Evolutionary conservation across 1,140 invertebrate species (phyloP).

Genomic region (Neodiprion lecontei): DNA sequence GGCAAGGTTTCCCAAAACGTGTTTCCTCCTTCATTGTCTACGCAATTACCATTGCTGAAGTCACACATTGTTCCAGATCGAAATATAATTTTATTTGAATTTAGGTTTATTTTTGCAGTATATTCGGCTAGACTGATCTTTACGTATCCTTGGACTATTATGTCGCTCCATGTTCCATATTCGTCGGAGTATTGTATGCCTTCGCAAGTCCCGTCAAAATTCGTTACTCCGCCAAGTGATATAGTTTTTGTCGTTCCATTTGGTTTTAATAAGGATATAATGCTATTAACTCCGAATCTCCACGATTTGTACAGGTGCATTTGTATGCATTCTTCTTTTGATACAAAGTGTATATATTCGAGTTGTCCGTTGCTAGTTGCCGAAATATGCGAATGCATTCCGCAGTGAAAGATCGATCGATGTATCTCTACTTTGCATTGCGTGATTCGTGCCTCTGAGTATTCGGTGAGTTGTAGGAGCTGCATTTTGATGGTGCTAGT

Average conservation of each 20-base stretch:
- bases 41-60: neutral
- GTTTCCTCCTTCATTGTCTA: constrained; percentile 23
- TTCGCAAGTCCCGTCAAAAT: too few relatives aligned
- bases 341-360: neutral
- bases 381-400: neutral
- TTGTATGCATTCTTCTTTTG: too few relatives aligned
- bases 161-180: neutral
- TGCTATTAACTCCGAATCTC: too few relatives aligned
- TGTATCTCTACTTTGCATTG: neutral
- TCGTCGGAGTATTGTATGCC: neutral
- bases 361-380: neutral
- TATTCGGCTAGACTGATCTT: constrained; percentile 5
- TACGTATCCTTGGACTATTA: neutral
- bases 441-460: neutral
- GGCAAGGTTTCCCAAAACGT: constrained; percentile 28
- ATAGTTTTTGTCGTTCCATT: too few relatives aligned
- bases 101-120: constrained; percentile 12
- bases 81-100: constrained; percentile 21
- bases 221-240: too few relatives aligned
- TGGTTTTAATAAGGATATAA: too few relatives aligned
- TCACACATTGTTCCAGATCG: constrained; percentile 20
- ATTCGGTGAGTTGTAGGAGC: neutral
- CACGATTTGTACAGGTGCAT: too few relatives aligned
- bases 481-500: neutral
- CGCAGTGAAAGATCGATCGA: neutral